Base-by-base conservation (phyloP, 53 echinoderm and acorn worm genomes). In the Hippasteria phrygiana region DNA sequence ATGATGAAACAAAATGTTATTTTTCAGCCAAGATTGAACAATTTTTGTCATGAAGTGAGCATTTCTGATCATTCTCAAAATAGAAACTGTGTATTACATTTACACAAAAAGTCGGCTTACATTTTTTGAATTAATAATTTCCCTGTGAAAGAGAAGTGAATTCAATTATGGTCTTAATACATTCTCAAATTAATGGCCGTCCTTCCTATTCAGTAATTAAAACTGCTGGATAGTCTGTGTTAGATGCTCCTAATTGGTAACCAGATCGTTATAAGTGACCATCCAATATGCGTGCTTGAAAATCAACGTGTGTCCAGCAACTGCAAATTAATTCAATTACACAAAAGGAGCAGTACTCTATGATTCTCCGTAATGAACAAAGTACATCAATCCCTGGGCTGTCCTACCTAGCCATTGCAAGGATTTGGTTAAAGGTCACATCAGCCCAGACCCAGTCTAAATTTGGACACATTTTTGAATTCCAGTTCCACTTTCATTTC, bases 191-290 rank as follows among this genome's bases (percentile, higher is more conserved):
- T 22, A 43, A 59, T 17, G 59, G 76, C 12, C 48, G 9, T 20
- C 76, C 8, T 50, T 76, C 48, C 48, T 34, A 33, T 67, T 34
- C 1, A 33, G 27, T 76, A 76, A 51, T 73, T 76, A 54, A 47
- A 76, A 47, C 76, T 32, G 16, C 50, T 27, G 76, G 45, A 76
- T 32, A 53, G 76, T 17, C 2, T 5, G 16, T 17, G 40, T 4
- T 43, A 77, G 77, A 77, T 77, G 77, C 55, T 77, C 77, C 62
- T 78, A 42, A 67, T 62, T 62, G 79, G 62, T 79, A 79, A 79
- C 24, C 79, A 16, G 69, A 79, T 41, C 14, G 31, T 26, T 35
- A 26, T 38, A 41, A 62, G 38, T 56, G 59, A 62, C 43, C 27
- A 79, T 41, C 59, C 41, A 36, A 33, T 39, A 41, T 79, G 62